phyloP scores from a whole-genome alignment of 2,888 invertebrate species.

The Quadriops clusia region DNA sequence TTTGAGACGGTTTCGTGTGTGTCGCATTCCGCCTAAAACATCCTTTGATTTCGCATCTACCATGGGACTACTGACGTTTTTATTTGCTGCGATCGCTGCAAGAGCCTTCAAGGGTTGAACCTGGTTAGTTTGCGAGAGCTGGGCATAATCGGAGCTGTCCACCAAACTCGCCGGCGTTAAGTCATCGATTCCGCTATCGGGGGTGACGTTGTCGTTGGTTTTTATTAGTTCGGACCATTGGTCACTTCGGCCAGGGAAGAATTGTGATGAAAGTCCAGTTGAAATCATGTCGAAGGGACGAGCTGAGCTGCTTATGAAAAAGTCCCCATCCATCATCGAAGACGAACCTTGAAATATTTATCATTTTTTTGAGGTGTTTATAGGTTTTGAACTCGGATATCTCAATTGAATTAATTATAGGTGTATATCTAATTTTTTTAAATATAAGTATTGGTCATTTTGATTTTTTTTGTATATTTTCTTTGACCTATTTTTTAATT shows the following conservation, averaged over 20 bases:
- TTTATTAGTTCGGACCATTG: constrained; percentile 15
- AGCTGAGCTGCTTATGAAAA: constrained; percentile 61
- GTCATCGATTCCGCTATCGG: constrained; percentile 52
- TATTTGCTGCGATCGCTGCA: constrained; percentile 27
- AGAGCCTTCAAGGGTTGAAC: constrained; percentile 28
- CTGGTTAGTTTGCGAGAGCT: constrained; percentile 9
- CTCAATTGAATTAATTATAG: too few relatives aligned
- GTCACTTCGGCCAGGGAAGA: constrained; percentile 51
- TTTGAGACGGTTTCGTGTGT: constrained; percentile 59
- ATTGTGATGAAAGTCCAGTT: constrained; percentile 47
- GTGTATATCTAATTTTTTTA: too few relatives aligned
- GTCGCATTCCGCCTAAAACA: constrained; percentile 61
- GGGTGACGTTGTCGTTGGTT: constrained; percentile 40
- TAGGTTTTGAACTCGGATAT: too few relatives aligned
- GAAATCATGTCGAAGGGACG: constrained; percentile 53
- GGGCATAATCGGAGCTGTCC: constrained; percentile 17
- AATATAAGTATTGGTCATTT: too few relatives aligned
- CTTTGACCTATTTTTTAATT: too few relatives aligned
- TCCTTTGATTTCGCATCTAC: too few relatives aligned
- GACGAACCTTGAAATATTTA: constrained; percentile 36
- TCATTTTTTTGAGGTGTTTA: too few relatives aligned
- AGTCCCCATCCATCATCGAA: constrained; percentile 47
- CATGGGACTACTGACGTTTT: constrained; percentile 19
- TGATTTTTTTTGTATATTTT: too few relatives aligned
- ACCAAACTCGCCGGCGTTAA: constrained; percentile 39